These are phyloP conservation scores for Actinernus sp. DNA, from an alignment of 92 coral and sea anemone genomes.

Conservation along the genomic window DNA sequence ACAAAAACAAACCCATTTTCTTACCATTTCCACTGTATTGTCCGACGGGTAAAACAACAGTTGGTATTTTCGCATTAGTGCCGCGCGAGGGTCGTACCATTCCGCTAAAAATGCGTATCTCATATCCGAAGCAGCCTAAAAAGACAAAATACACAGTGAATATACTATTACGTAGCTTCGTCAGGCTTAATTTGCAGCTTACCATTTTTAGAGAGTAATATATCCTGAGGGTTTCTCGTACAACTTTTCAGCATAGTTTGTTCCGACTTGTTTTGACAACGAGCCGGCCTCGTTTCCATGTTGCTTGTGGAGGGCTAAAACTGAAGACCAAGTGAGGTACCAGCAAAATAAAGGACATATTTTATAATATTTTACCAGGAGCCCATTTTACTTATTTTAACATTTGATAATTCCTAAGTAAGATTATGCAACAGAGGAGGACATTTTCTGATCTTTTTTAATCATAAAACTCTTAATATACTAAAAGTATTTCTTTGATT, in stretches of 20 bases:
- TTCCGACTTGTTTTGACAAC: conserved; percentile 84
- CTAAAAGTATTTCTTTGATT: too few relatives aligned
- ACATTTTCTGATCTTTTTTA: too few relatives aligned
- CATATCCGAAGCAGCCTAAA: conserved; percentile 80
- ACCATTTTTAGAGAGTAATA: conserved; percentile 55
- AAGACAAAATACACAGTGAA: neutral
- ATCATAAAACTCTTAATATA: too few relatives aligned
- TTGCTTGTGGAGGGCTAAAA: too few relatives aligned
- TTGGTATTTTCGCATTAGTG: conserved; percentile 94
- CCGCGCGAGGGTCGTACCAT: conserved; percentile 96
- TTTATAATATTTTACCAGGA: too few relatives aligned
- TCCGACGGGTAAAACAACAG: conserved; percentile 92
- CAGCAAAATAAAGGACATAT: too few relatives aligned
- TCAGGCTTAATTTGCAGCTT: conserved; percentile 4
- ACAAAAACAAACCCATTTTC: too few relatives aligned
- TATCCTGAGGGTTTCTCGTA: neutral
- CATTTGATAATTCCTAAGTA: too few relatives aligned
- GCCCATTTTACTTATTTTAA: too few relatives aligned
- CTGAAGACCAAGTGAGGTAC: too few relatives aligned
- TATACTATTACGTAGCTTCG: neutral
- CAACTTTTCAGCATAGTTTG: conserved; percentile 5
- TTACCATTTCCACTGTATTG: conserved; percentile 95
- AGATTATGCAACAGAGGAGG: too few relatives aligned
- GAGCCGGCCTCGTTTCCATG: conserved; percentile 71
- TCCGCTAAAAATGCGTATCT: conserved; percentile 94